Evolutionary conservation across 2,797 vertebrate species (phyloP), one percentile per base, ranked within the genome.

Genomic region (Uromys caudimaculatus): DNA sequence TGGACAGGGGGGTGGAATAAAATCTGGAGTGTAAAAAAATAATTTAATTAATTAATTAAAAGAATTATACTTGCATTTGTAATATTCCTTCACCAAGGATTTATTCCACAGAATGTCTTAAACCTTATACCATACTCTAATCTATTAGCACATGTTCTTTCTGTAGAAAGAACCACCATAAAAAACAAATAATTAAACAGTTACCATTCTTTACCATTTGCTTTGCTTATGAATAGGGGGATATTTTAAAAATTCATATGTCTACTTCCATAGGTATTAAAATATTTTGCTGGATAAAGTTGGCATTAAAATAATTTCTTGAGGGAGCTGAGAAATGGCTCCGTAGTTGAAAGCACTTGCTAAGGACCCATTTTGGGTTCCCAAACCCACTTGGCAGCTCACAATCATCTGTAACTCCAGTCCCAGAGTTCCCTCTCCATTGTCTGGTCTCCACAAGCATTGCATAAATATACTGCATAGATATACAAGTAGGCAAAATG

Each of bases 21-120:
- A 44, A 44, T 44, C 44, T 44, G 44, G 44, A 44, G 44, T 44
- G 44, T 44, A 44, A 44, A 44, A 44, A 44, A 44, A 44, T 44
- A 44, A 44, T 6, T 44, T 44, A 44, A 6, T 44, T 44, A 44
- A 44, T 44, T 44, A 44, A 44, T 44, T 44, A 44, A 44, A 44
- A 44, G 3, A 44, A 44, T 44, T 85, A 62, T 44, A 62, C 16
- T 91, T 91, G n/a, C 38, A 81, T 38, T 93, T 58, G 27, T 84
- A 83, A 83, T 54, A 69, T 47, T 64, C 35, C 47, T 93, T n/a
- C 83, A 91, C 52, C 1, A 95, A 96, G 89, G 90, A 93, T 93
- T 0, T 21, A 7, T 54, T 85, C 91, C 41, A 78, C 17, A 90
- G 47, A 82, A 90, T 52, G 5, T 21, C 47, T 85, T 90, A 21